Conservation (phyloP, 2,888 invertebrate species). For the Lottia gigantea region DNA sequence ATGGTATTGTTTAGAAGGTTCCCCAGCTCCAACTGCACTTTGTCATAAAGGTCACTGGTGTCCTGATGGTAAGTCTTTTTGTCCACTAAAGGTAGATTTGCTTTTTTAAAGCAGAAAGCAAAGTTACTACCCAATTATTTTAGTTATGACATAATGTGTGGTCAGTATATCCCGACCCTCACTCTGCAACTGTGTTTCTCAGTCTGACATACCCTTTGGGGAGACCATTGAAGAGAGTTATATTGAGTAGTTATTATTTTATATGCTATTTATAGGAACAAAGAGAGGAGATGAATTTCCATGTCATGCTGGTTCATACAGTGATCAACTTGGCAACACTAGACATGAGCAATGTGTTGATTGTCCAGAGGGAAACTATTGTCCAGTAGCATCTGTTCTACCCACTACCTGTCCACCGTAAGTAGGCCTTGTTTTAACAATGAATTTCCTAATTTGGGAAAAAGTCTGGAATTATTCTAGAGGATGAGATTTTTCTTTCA, state of each 20-base stretch:
- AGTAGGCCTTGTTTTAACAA: conserved; percentile 32
- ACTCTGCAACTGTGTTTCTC: no score
- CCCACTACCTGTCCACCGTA: conserved; percentile 61
- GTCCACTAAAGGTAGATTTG: not conserved
- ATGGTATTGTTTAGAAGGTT: conserved; percentile 60
- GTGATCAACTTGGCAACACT: conserved; percentile 47
- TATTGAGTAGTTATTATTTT: no score
- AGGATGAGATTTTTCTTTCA: not conserved
- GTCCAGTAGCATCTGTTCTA: conserved; percentile 54
- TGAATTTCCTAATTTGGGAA: no score
- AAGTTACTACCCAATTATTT: no score
- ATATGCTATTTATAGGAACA: conserved; percentile 49
- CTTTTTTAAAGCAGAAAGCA: no score
- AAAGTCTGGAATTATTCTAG: not conserved
- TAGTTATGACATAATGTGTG: no score
- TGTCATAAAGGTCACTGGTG: conserved; percentile 63
- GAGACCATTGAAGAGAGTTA: no score
- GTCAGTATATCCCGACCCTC: no score
- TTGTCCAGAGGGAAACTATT: conserved; percentile 61
- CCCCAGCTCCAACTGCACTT: conserved; percentile 48
- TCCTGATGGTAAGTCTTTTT: conserved; percentile 52
- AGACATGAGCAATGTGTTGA: conserved; percentile 62
- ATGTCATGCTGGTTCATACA: conserved; percentile 64
- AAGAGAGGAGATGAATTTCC: conserved; percentile 50
- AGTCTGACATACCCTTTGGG: no score